A percentile compares a stretch with the other conserved stretches of the same genome.
phyloP scores from a whole-genome alignment of 1,140 invertebrate species.

The Coptotermes formosanus region DNA sequence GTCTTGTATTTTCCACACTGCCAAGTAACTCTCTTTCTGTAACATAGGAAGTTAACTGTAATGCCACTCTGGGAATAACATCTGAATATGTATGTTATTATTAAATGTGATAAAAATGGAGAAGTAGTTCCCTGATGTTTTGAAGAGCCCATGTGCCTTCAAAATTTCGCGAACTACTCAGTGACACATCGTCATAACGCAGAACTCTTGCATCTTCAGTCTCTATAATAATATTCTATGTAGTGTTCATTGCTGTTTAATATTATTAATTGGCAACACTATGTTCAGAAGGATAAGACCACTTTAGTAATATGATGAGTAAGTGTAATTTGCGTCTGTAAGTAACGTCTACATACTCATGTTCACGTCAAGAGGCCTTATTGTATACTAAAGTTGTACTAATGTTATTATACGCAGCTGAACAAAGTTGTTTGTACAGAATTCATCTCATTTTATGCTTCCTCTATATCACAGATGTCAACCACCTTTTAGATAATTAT shows the following conservation, averaged over 20 bases:
- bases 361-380: conserved; percentile 14
- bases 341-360: conserved; percentile 9
- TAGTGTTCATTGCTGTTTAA: too few relatives aligned
- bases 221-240: neutral
- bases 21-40: too few relatives aligned
- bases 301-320: conserved; percentile 10
- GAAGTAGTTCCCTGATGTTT: too few relatives aligned
- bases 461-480: too few relatives aligned
- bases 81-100: too few relatives aligned
- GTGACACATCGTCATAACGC: too few relatives aligned
- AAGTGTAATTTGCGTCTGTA: neutral
- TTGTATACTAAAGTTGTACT: conserved; percentile 14
- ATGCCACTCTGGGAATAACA: too few relatives aligned
- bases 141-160: neutral
- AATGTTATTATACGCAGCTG: neutral
- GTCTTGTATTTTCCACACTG: too few relatives aligned
- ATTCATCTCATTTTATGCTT: neutral
- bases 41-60: too few relatives aligned
- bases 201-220: too few relatives aligned
- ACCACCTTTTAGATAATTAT: too few relatives aligned
- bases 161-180: neutral
- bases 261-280: neutral
- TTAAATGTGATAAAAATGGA: too few relatives aligned
- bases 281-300: neutral
- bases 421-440: neutral